Percentiles rank a stretch among this genome's conserved stretches.
Conservation (phyloP, 2,113 vertebrate species). For the Aptenodytes forsteri region DNA sequence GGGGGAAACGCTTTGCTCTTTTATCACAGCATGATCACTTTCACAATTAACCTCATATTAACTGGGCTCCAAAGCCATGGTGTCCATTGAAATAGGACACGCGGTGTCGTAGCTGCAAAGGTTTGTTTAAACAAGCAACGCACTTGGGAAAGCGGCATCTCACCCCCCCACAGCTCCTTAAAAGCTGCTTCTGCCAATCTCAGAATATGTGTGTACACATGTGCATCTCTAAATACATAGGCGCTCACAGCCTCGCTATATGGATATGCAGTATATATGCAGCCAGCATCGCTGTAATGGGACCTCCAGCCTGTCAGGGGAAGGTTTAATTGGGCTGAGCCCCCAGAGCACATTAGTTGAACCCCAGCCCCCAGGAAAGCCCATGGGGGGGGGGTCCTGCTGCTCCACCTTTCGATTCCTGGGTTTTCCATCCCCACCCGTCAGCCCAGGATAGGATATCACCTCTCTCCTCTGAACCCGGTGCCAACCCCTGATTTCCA, state of each 20-base stretch:
- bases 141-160: rapidly evolving
- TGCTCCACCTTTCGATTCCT: not conserved
- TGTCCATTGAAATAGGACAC: not conserved
- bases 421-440: not conserved
- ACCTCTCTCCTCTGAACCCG: not conserved
- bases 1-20: not conserved
- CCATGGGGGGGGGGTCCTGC: not conserved
- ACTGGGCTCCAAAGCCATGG: not conserved
- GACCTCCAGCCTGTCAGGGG: not conserved
- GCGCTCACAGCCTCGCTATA: rapidly evolving
- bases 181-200: not conserved
- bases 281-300: not conserved
- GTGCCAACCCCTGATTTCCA: not conserved
- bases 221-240: rapidly evolving
- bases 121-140: rapidly evolving
- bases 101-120: rapidly evolving
- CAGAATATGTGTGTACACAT: rapidly evolving
- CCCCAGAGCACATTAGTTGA: rapidly evolving
- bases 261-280: rapidly evolving
- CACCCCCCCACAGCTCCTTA: rapidly evolving
- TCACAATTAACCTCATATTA: not conserved
- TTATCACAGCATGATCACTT: rapidly evolving
- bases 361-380: not conserved
- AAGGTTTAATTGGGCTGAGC: not conserved
- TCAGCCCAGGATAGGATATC: not conserved